Evolutionary conservation across 2,888 invertebrate genomes (phyloP).

Genomic region (Euproctis similis): DNA sequence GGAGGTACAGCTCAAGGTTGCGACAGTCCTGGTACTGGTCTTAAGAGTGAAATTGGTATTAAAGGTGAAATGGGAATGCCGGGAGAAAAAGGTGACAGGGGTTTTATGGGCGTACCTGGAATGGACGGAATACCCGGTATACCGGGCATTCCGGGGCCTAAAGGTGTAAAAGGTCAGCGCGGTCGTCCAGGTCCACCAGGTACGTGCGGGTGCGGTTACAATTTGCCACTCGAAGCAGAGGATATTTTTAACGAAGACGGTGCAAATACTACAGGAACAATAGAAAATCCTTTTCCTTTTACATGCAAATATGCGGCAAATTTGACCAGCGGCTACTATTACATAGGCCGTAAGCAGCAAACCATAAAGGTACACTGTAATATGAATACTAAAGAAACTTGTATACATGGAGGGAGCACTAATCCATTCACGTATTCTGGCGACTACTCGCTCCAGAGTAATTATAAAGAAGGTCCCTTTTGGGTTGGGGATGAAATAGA

Average conservation of each 20-base stretch:
- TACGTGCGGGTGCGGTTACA: too few species aligned
- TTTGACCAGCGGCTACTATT: too few species aligned
- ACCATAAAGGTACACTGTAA: neutral
- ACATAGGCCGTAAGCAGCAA: neutral
- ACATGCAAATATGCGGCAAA: neutral
- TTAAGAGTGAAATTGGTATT: too few species aligned
- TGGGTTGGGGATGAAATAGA: conserved; percentile 11
- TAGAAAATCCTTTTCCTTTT: neutral
- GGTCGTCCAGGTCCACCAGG: neutral
- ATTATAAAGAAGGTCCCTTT: conserved; percentile 1
- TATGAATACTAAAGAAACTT: neutral
- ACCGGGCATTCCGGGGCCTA: too few species aligned
- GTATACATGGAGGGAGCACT: neutral
- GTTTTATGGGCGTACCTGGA: neutral
- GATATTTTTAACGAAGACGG: too few species aligned
- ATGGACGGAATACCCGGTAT: neutral
- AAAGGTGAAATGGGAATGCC: neutral
- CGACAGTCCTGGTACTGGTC: neutral
- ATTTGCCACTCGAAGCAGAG: too few species aligned
- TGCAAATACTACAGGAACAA: too few species aligned
- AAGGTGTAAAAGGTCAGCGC: neutral
- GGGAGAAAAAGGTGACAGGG: neutral
- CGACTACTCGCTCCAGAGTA: too few species aligned
- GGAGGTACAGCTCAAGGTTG: neutral
- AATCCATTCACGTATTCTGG: neutral